Evolutionary conservation across 1,140 invertebrate genomes (phyloP).

Genomic region (Caenorhabditis tropicalis): DNA sequence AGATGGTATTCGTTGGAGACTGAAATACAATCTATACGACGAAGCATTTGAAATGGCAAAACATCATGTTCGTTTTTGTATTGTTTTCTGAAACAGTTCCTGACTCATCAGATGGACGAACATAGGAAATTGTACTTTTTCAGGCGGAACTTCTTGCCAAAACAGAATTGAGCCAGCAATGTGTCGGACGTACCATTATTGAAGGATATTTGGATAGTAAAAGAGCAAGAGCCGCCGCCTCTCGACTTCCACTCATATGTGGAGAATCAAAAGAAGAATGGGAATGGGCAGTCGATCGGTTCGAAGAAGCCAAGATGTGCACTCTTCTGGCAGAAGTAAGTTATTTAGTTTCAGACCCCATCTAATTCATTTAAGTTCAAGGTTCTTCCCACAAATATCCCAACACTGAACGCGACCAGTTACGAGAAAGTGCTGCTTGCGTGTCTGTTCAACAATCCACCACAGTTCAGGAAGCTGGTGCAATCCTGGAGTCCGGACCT

Average conservation of each 20-base stretch:
- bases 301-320: slow-evolving; percentile 78
- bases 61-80: background rate
- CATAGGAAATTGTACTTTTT: background rate
- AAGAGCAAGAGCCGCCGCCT: slow-evolving; percentile 22
- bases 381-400: slow-evolving; percentile 77
- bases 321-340: slow-evolving; percentile 42
- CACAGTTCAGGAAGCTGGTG: slow-evolving; percentile 80
- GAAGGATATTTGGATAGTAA: slow-evolving; percentile 8
- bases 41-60: slow-evolving; percentile 61
- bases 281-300: slow-evolving; percentile 92
- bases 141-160: slow-evolving; percentile 9
- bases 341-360: background rate
- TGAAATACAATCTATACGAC: slow-evolving; percentile 64
- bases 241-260: slow-evolving; percentile 55
- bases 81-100: background rate
- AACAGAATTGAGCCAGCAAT: background rate
- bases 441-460: slow-evolving; percentile 85
- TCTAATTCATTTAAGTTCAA: background rate
- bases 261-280: slow-evolving; percentile 80
- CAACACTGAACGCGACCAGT: slow-evolving; percentile 81
- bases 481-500: slow-evolving; percentile 86
- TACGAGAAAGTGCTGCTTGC: slow-evolving; percentile 96
- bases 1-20: slow-evolving; percentile 63
- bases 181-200: slow-evolving; percentile 30
- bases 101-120: background rate